Evolutionary conservation across 2,888 invertebrate species (phyloP), one percentile per base, ranked within the genome.

Genomic region (Nowickia ferox): DNA sequence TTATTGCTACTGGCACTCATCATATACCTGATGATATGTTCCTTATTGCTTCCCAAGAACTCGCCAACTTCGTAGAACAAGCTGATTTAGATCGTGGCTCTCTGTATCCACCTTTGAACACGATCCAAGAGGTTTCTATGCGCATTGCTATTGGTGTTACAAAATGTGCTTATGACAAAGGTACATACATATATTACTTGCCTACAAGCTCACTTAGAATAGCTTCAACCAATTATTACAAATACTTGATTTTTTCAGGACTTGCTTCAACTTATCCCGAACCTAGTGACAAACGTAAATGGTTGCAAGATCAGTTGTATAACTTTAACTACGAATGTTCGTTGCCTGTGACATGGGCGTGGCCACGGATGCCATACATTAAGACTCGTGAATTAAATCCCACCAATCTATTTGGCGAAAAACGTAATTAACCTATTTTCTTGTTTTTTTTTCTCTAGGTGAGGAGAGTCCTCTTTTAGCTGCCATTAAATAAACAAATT

Each of bases 11-110:
- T 44, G 97, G 97, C 78, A 96, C 98, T 8, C 97, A 98, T 91
- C 98, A 98, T 90, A 98, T 99, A 90, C 96, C 96, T 9, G 98
- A 99, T 91, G 96, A 96, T 87, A 95, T 99, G 93, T 99, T 99
- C 95, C 94, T 99, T 68, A 95, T 97, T 75, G 97, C 99, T 15
- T 98, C 99, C n/a, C 96, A 97, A 94, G 97, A 97, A 90, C 89
- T 92, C 76, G 97, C 99, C 2, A 95, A 96, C 88, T 95, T 96
- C 89, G 98, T 99, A 0, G 96, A 96, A 1, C 95, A 97, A 75
- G 94, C 94, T 10, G 97, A 99, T 92, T 93, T 99, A 71, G 94
- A 94, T 1, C 94, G 95, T 76, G 99, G 99, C 10, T 96, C 98
- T 87, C 94, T 99, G 69, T 99, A 99, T 92, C 99, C 99, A 9